Evolutionary conservation across 2,797 vertebrate species (phyloP).

Genomic region (Caiman crocodilus): DNA sequence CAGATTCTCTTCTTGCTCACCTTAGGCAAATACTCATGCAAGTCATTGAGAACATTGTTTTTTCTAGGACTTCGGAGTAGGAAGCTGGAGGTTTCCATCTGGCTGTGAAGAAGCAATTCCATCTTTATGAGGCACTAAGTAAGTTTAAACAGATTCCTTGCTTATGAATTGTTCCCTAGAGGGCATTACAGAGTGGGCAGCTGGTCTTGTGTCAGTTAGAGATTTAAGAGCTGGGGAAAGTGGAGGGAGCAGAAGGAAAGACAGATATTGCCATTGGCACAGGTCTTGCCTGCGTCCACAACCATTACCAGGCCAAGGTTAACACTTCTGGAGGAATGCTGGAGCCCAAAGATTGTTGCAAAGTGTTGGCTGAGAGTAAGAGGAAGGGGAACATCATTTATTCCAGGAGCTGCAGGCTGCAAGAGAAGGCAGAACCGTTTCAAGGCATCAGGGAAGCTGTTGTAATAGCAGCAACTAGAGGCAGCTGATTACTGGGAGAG

Average conservation of each 20-base stretch:
- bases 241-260: background rate
- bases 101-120: conserved; percentile 41
- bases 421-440: background rate
- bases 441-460: background rate
- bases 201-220: conserved; percentile 24
- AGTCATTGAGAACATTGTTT: conserved; percentile 4
- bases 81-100: conserved; percentile 56
- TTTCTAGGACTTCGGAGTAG: background rate
- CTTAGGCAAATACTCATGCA: background rate
- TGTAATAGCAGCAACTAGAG: background rate
- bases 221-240: conserved; percentile 41
- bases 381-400: background rate
- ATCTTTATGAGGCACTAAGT: conserved; percentile 58
- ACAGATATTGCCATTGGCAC: background rate
- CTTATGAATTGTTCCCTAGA: conserved; percentile 47
- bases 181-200: conserved; percentile 39
- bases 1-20: conserved; percentile 1
- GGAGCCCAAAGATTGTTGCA: background rate
- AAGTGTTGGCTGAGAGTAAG: background rate
- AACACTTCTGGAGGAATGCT: background rate
- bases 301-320: background rate
- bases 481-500: background rate
- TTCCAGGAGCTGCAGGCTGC: background rate
- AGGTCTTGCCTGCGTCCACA: background rate
- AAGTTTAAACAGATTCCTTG: conserved; percentile 59